These are phyloP conservation scores for Glossosoma conforme DNA, from an alignment of 1,140 invertebrate genomes.

Conservation along the genomic window DNA sequence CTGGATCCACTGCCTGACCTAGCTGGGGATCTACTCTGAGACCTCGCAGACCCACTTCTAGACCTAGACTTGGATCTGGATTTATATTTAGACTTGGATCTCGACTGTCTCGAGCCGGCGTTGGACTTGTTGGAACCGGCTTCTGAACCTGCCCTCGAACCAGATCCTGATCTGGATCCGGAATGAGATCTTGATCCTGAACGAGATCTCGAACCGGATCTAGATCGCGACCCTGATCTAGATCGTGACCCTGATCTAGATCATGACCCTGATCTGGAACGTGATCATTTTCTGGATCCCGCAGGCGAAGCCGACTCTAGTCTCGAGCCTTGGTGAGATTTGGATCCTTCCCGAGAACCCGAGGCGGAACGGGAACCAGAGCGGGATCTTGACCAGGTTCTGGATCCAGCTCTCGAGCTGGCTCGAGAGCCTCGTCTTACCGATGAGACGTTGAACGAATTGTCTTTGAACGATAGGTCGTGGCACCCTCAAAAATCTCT, in stretches of 20 bases:
- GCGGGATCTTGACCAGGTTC: conserved; percentile 25
- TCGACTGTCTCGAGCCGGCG: conserved; percentile 26
- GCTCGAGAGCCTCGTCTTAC: conserved; percentile 30
- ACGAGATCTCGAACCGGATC: conserved; percentile 27
- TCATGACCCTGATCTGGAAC: conserved; percentile 38
- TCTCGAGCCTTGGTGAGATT: conserved; percentile 34
- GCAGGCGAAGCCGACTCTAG: not conserved
- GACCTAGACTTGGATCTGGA: conserved; percentile 37
- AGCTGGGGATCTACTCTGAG: conserved; percentile 39
- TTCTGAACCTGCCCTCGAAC: conserved; percentile 23
- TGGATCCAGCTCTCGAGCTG: too few relatives aligned
- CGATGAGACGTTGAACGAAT: too few relatives aligned
- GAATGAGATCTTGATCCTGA: conserved; percentile 36
- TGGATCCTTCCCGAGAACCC: conserved; percentile 37
- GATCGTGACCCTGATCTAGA: conserved; percentile 43
- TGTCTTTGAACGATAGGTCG: too few relatives aligned
- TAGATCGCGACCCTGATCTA: conserved; percentile 35
- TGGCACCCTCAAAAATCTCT: too few relatives aligned
- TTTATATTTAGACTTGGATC: conserved; percentile 29
- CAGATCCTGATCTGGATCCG: conserved; percentile 33
- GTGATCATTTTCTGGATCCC: not conserved
- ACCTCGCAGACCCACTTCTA: conserved; percentile 37
- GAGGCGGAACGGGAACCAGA: conserved; percentile 39
- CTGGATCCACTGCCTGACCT: too few relatives aligned
- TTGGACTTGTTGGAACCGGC: conserved; percentile 31